Evolutionary conservation across 2,797 vertebrate species (phyloP).

Genomic region (Remorina albescens): DNA sequence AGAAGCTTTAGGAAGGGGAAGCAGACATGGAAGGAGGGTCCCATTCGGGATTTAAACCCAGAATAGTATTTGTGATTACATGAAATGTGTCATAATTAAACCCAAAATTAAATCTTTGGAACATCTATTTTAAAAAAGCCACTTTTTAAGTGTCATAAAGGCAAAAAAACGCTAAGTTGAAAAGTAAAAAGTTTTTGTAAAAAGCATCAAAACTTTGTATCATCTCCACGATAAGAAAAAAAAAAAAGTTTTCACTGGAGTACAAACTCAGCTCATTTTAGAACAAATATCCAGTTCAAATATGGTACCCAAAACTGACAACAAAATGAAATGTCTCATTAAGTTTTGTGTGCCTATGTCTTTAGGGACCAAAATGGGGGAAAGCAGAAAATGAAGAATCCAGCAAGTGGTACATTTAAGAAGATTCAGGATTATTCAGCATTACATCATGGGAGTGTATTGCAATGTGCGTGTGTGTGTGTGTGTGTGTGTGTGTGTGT

Average conservation of each 20-base stretch:
- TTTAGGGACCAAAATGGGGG: slow-evolving; percentile 10
- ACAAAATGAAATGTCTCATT: slow-evolving; percentile 41
- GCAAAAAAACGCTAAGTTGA: neutral
- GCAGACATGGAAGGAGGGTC: neutral
- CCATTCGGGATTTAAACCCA: slow-evolving; percentile 16
- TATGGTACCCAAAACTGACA: neutral
- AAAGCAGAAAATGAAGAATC: slow-evolving; percentile 45
- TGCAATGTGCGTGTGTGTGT: slow-evolving; percentile 25
- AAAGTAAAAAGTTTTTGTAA: slow-evolving; percentile 3
- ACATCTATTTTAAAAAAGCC: slow-evolving; percentile 6
- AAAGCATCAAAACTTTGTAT: neutral
- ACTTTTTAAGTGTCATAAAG: neutral
- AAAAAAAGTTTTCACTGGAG: slow-evolving; percentile 5
- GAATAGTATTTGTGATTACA: slow-evolving; percentile 1
- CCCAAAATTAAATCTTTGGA: neutral
- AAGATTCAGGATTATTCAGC: slow-evolving; percentile 47
- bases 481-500: slow-evolving; percentile 29
- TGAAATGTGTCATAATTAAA: neutral
- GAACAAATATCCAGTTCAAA: neutral
- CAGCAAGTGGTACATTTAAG: slow-evolving; percentile 35
- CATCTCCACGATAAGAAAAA: neutral
- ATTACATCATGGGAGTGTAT: slow-evolving; percentile 61
- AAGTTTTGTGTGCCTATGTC: slow-evolving; percentile 10
- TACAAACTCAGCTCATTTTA: neutral
- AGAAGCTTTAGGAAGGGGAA: slow-evolving; percentile 3